These are phyloP conservation scores for Laticauda colubrina DNA, from an alignment of 2,113 vertebrate genomes.

Conservation along the genomic window DNA sequence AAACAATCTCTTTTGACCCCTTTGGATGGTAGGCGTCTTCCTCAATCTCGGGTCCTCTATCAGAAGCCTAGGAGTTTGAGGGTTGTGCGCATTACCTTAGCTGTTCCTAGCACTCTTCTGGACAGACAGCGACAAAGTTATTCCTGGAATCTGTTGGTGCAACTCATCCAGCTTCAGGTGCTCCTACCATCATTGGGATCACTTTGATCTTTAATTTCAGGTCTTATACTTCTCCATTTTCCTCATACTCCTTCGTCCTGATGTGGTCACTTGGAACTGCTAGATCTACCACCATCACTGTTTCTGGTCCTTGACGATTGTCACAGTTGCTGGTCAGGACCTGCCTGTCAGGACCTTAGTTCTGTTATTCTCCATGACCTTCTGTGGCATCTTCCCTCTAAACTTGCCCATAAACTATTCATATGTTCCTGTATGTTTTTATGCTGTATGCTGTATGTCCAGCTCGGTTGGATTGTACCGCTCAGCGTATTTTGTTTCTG, in stretches of 20 bases:
- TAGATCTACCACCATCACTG: neutral
- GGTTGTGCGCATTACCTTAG: neutral
- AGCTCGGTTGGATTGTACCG: neutral
- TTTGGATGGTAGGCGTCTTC: neutral
- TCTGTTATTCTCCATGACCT: neutral
- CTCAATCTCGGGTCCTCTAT: neutral
- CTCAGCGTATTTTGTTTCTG: neutral
- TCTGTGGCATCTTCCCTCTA: neutral
- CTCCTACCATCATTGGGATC: neutral
- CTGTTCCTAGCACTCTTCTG: neutral
- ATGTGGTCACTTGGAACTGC: neutral
- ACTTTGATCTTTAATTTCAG: neutral
- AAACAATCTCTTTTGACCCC: neutral
- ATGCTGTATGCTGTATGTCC: neutral
- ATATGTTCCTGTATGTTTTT: neutral
- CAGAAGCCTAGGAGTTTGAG: neutral
- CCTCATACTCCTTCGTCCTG: neutral
- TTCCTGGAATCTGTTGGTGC: neutral
- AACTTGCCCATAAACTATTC: neutral
- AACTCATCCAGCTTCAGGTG: neutral
- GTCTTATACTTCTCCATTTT: neutral
- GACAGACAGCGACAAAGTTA: neutral
- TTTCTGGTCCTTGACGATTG: neutral
- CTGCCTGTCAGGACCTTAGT: neutral
- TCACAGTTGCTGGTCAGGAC: neutral